phyloP scores from a whole-genome alignment of 2,113 vertebrate species.

The Bufo bufo region DNA sequence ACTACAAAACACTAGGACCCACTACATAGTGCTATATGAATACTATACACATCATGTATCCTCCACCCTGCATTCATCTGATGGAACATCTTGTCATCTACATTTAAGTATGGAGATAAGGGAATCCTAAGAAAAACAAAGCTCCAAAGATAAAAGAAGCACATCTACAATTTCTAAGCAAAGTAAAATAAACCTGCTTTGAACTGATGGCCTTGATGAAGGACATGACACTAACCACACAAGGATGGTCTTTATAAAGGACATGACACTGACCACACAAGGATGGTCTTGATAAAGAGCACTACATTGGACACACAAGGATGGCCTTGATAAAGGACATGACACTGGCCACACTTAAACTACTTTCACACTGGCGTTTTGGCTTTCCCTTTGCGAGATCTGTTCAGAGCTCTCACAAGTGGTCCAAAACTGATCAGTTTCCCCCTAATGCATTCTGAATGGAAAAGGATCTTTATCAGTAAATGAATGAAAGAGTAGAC shows the following conservation, averaged over 20 bases:
- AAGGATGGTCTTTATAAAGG: neutral
- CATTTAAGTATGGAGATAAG: neutral
- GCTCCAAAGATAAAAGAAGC: neutral
- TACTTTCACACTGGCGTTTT: too few relatives aligned
- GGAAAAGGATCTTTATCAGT: too few relatives aligned
- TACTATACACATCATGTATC: neutral
- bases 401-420: too few relatives aligned
- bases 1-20: neutral
- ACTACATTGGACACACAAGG: neutral
- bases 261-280: too few relatives aligned
- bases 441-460: too few relatives aligned
- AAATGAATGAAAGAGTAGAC: too few relatives aligned
- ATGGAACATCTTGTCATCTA: neutral
- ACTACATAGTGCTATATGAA: neutral
- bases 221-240: neutral
- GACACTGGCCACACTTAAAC: neutral
- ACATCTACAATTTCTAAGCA: neutral
- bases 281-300: neutral
- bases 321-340: constrained; percentile 7
- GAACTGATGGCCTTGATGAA: constrained; percentile 13
- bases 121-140: constrained; percentile 10
- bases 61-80: neutral
- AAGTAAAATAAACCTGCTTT: constrained; percentile 16
- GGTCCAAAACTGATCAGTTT: too few relatives aligned
- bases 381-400: too few relatives aligned